Base-by-base conservation (phyloP, 1,140 invertebrate genomes). In the Paraescarpia echinospica region DNA sequence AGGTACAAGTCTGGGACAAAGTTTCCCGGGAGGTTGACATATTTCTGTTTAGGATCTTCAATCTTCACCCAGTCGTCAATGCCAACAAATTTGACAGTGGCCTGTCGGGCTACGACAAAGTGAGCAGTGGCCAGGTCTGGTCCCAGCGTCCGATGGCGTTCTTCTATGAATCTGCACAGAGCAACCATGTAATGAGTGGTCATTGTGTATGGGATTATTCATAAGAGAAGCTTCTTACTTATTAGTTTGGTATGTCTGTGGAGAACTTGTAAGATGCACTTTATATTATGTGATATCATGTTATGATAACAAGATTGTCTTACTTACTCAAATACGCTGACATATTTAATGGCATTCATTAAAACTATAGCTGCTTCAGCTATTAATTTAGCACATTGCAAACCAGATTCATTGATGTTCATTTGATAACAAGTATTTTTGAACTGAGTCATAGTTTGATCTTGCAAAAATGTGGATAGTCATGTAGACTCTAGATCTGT, bases 101-200 rank as follows among this genome's bases (percentile, higher is more conserved):
- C 98, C 33, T 97, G 97, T 41, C 97, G 95, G 94, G 95, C 95
- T 0, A 98, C 94, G 89, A 98, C 94, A 94, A 98, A 98, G 96
- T 98, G 97, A 31, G 98, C 97, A 1, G 97, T 96, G 33, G 98
- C 97, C 93, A 98, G 95, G 95, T 98, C 97, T 92, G 96, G 95
- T 0, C 98, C 98, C 41, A 97, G 94, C 90, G 95, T 94, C 35
- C 95, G 93, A 91, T 96, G 94, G 33, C 96, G 93, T 91, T 96
- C 95, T 35, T 95, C 93, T 91, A 95, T 94, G 92, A 94, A 96
- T 91, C 96, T 97, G 92, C n/a, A 41, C 22, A 48, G 41, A 41
- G 31, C 91, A 91, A 48, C 5, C 59, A 77, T 77, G 0, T 77
- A 12, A 77, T 77, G 9, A 27, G 27, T 77, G 59, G 59, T 5